Evolutionary conservation across 2,888 invertebrate species (phyloP).

Genomic region (Cosmia trapezina): DNA sequence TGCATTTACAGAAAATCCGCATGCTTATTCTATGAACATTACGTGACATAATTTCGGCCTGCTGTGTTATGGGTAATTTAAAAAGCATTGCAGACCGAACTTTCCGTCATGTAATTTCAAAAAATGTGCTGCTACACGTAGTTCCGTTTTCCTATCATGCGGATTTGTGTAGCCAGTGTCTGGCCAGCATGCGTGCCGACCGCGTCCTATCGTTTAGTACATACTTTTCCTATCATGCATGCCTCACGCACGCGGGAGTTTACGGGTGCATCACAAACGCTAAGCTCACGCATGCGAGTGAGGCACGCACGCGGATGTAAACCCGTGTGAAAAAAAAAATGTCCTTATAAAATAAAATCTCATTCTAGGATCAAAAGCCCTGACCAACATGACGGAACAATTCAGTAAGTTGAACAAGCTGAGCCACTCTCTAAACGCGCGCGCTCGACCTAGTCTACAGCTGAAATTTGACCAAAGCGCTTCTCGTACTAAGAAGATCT

Average conservation of each 20-base stretch:
- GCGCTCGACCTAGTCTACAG: slow-evolving; percentile 88
- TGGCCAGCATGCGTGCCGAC: no score
- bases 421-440: slow-evolving; percentile 91
- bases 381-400: slow-evolving; percentile 96
- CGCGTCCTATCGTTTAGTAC: no score
- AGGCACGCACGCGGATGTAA: no score
- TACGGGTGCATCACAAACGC: no score
- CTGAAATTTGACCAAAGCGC: slow-evolving; percentile 87
- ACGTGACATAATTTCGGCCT: background rate
- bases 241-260: no score
- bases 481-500: slow-evolving; percentile 86
- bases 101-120: background rate
- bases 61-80: background rate
- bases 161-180: no score
- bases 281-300: no score
- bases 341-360: slow-evolving; percentile 20
- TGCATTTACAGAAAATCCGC: no score
- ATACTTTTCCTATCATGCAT: no score
- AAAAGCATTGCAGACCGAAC: background rate
- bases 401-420: slow-evolving; percentile 95
- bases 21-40: no score
- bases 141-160: no score
- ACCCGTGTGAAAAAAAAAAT: no score
- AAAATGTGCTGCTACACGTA: background rate
- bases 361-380: slow-evolving; percentile 94